These are phyloP conservation scores for Nomada fucata DNA, from an alignment of 2,888 invertebrate species.

Conservation along the genomic window DNA sequence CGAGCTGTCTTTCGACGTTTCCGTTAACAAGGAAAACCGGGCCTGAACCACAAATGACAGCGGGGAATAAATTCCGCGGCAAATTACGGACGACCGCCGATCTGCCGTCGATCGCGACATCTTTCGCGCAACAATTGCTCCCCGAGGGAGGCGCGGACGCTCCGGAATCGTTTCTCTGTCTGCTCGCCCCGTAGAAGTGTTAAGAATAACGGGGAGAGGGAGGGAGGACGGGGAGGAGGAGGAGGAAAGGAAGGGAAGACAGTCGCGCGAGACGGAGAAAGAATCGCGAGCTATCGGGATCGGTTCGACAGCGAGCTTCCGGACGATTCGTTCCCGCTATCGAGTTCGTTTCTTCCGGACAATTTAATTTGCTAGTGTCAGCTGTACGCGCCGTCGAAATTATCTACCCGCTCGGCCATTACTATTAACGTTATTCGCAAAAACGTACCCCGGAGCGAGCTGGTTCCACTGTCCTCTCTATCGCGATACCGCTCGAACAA, in stretches of 20 bases:
- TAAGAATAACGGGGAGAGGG: no score
- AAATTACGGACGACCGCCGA: slow-evolving; percentile 28
- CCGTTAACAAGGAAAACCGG: slow-evolving; percentile 54
- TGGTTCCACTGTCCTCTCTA: background rate
- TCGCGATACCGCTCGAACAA: slow-evolving; percentile 12
- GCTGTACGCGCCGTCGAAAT: slow-evolving; percentile 34
- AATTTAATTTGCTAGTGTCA: slow-evolving; percentile 53
- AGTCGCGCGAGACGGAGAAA: background rate
- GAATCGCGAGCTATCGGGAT: slow-evolving; percentile 36
- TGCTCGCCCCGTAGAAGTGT: background rate
- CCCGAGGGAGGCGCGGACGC: background rate
- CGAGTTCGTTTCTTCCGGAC: slow-evolving; percentile 45
- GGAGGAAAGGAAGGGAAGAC: no score
- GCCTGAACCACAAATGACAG: background rate
- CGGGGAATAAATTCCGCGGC: slow-evolving; percentile 21
- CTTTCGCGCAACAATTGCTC: background rate
- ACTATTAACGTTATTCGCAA: slow-evolving; percentile 47
- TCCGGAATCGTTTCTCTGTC: background rate
- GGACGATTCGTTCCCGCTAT: slow-evolving; percentile 43
- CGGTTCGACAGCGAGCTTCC: slow-evolving; percentile 48
- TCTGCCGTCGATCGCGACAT: background rate
- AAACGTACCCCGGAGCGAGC: slow-evolving; percentile 6
- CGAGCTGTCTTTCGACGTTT: slow-evolving; percentile 75
- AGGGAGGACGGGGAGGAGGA: no score
- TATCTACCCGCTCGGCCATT: slow-evolving; percentile 40